Conservation (phyloP, 2,888 invertebrate species). For the Eristalis pertinax region DNA sequence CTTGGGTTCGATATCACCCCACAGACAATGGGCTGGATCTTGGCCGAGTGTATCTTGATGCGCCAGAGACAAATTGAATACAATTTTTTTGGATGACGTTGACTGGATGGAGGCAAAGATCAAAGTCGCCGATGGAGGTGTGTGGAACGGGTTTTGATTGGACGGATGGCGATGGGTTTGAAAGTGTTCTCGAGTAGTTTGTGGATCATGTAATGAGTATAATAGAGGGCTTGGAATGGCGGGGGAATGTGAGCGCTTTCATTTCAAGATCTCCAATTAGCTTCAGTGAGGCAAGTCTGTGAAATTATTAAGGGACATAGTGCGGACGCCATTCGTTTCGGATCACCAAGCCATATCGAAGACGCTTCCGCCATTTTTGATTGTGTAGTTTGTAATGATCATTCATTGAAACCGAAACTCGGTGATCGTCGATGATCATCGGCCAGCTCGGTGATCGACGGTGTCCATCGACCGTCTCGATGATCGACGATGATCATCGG, state of each 20-base stretch:
- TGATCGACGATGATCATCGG: background rate
- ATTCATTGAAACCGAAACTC: too few species aligned
- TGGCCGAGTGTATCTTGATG: conserved; percentile 55
- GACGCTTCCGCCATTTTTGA: background rate
- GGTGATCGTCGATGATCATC: background rate
- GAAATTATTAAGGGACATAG: background rate
- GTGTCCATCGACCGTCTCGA: background rate
- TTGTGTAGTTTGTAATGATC: background rate
- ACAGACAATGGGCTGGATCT: conserved; percentile 31
- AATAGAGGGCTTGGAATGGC: conserved; percentile 6
- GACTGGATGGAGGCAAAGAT: conserved; percentile 36
- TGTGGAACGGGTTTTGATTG: conserved; percentile 41
- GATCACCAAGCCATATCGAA: background rate
- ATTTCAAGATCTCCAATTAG: background rate
- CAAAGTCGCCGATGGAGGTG: conserved; percentile 46
- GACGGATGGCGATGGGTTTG: conserved; percentile 21
- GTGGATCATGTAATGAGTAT: conserved; percentile 2
- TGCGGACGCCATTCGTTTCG: background rate
- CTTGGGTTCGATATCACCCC: conserved; percentile 57
- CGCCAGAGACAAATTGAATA: conserved; percentile 64
- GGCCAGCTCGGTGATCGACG: background rate
- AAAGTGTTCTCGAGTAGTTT: conserved; percentile 35
- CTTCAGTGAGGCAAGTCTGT: background rate
- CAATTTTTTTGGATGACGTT: conserved; percentile 23
- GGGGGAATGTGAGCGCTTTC: conserved; percentile 1